These are phyloP conservation scores for Lordiphosa collinella DNA, from an alignment of 1,140 invertebrate species.

Conservation along the genomic window DNA sequence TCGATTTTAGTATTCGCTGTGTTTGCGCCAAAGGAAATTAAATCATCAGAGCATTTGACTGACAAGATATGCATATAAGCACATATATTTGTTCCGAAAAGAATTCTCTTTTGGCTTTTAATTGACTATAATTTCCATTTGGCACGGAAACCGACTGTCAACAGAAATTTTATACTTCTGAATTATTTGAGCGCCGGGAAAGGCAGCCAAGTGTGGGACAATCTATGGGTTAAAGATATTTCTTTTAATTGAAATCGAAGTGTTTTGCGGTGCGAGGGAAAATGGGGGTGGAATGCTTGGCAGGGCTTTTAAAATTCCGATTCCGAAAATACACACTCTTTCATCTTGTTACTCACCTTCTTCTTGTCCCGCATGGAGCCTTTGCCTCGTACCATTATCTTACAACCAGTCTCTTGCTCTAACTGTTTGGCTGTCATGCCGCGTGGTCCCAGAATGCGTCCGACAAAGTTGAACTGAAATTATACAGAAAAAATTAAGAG, in stretches of 20 bases:
- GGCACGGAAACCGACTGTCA: conserved; percentile 51
- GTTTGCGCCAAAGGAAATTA: conserved; percentile 62
- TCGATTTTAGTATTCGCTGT: conserved; percentile 30
- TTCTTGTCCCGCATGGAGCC: conserved; percentile 99
- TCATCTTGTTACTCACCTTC: conserved; percentile 89
- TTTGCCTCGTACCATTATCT: conserved; percentile 99
- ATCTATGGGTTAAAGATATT: conserved; percentile 21
- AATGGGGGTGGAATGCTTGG: not conserved
- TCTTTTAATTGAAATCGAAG: conserved; percentile 32
- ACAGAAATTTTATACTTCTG: conserved; percentile 38
- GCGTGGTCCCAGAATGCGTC: conserved; percentile 98
- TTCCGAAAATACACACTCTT: not conserved
- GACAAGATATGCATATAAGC: conserved; percentile 39
- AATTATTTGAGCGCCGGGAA: conserved; percentile 2
- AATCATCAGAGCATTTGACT: conserved; percentile 62
- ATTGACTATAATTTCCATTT: conserved; percentile 47
- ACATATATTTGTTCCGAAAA: conserved; percentile 1
- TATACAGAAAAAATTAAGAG: conserved; percentile 80
- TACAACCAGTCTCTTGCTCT: conserved; percentile 99
- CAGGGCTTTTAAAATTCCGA: not conserved
- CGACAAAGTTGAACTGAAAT: conserved; percentile 99
- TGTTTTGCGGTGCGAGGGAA: conserved; percentile 10
- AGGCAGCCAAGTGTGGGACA: not conserved
- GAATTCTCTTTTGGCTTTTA: conserved; percentile 22
- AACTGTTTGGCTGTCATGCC: conserved; percentile 99